Percentiles rank a stretch among this genome's conserved stretches.
Conservation (phyloP, 2,888 invertebrate genomes). For the Dolichopus griseipennis region DNA sequence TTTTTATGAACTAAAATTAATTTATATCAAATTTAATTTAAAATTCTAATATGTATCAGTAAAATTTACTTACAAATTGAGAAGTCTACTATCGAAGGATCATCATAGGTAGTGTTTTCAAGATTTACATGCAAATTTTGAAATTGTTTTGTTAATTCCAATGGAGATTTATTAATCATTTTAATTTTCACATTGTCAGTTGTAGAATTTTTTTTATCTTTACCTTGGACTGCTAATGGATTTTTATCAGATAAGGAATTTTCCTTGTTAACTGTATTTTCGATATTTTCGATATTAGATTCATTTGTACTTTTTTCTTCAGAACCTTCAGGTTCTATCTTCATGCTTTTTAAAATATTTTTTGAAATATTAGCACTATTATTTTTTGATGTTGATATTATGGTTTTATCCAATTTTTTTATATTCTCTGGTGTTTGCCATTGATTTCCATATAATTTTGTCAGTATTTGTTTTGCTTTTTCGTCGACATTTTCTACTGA, state of each 20-base stretch:
- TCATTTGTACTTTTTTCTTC: too few species aligned
- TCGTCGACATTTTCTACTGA: constrained; percentile 28
- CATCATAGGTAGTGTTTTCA: constrained; percentile 21
- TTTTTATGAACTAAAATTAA: constrained; percentile 28
- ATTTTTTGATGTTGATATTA: constrained; percentile 12
- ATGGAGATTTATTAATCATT: not conserved
- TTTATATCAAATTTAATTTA: not conserved
- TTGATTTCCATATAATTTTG: constrained; percentile 36
- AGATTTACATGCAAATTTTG: not conserved
- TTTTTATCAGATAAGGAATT: not conserved
- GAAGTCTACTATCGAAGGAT: constrained; percentile 33
- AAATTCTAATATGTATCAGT: not conserved
- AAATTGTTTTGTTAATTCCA: not conserved
- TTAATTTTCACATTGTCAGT: not conserved
- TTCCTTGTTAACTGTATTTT: too few species aligned
- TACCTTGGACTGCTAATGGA: too few species aligned
- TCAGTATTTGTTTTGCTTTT: constrained; percentile 33
- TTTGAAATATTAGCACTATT: not conserved
- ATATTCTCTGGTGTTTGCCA: constrained; percentile 42
- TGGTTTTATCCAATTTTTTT: constrained; percentile 31
- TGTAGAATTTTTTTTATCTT: too few species aligned
- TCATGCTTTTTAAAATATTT: not conserved
- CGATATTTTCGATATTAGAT: too few species aligned
- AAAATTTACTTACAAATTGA: constrained; percentile 32
- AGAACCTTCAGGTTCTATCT: not conserved